phyloP scores from a whole-genome alignment of 64 coral and sea anemone species.

The Catalaphyllia jardinei region DNA sequence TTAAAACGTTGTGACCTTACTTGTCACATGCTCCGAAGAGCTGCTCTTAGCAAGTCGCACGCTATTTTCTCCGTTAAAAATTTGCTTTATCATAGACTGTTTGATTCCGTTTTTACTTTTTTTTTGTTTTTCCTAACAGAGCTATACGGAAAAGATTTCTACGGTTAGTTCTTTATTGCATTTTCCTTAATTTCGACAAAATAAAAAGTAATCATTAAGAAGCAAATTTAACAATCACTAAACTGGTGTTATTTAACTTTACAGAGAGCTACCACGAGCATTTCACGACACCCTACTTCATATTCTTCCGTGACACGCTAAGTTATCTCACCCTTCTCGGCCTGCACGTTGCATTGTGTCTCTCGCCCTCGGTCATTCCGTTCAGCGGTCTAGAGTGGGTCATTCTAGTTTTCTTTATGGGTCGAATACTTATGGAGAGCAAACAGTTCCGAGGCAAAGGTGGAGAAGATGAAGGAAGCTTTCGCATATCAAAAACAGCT shows the following conservation, averaged over 20 bases:
- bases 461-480: not conserved
- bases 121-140: not conserved
- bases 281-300: slow-evolving; percentile 42
- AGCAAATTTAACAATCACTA: too few species aligned
- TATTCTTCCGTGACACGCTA: slow-evolving; percentile 4
- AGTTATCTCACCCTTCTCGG: slow-evolving; percentile 23
- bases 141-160: not conserved
- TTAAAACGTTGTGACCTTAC: too few species aligned
- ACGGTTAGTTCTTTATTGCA: not conserved
- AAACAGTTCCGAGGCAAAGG: not conserved
- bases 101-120: not conserved
- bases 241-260: too few species aligned
- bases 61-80: too few species aligned
- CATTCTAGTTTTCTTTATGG: slow-evolving; percentile 17
- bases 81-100: too few species aligned
- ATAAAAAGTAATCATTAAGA: too few species aligned
- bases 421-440: not conserved
- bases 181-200: too few species aligned
- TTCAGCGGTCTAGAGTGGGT: slow-evolving; percentile 2
- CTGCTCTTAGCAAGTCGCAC: too few species aligned
- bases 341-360: slow-evolving; percentile 6
- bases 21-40: too few species aligned
- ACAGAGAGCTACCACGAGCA: slow-evolving; percentile 20
- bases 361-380: not conserved
- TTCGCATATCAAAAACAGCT: not conserved